These are phyloP conservation scores for Diceros bicornis DNA, from an alignment of 2,797 vertebrate species.

Conservation along the genomic window DNA sequence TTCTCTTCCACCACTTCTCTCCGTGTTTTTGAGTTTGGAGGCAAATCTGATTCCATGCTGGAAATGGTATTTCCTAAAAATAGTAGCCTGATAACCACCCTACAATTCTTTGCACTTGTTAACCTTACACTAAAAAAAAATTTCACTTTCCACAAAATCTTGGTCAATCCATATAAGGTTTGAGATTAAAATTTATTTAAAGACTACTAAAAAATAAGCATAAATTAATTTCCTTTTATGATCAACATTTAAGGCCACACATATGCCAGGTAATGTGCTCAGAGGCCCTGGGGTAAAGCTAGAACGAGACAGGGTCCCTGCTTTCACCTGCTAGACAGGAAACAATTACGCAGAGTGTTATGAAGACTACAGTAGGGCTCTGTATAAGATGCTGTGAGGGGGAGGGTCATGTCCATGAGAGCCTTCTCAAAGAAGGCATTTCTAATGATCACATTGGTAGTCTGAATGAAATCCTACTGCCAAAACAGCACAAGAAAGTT, in stretches of 20 bases:
- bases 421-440: neutral
- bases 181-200: constrained; percentile 30
- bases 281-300: neutral
- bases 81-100: neutral
- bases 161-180: neutral
- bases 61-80: neutral
- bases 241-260: neutral
- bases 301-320: neutral
- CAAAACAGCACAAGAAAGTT: neutral
- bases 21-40: constrained; percentile 44
- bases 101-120: constrained; percentile 21
- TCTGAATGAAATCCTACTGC: constrained; percentile 35
- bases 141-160: constrained; percentile 31
- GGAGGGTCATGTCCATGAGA: neutral
- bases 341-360: neutral
- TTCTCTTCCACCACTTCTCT: neutral
- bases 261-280: neutral
- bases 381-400: neutral
- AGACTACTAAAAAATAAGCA: neutral
- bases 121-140: neutral
- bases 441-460: neutral
- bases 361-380: neutral
- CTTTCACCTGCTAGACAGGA: neutral
- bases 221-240: constrained; percentile 2
- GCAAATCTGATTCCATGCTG: neutral